Percentiles rank a stretch among this genome's conserved stretches.
Evolutionary conservation across 2,888 invertebrate species (phyloP).

Genomic region (Bruchidius siliquastri): DNA sequence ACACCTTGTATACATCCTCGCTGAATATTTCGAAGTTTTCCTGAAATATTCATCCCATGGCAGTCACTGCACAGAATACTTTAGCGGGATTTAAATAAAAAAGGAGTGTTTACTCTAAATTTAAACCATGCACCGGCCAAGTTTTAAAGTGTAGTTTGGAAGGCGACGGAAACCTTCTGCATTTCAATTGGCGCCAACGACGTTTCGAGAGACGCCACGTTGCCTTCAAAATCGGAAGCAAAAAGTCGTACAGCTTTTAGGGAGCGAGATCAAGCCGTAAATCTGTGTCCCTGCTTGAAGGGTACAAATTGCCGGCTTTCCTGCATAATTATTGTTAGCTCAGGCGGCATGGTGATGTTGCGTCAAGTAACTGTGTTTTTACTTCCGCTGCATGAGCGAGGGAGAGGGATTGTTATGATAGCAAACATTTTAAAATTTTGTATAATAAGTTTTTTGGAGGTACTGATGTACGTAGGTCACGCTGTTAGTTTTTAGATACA

Average conservation of each 20-base stretch:
- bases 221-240: neutral
- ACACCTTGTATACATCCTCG: neutral
- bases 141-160: neutral
- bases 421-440: too few species aligned
- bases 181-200: neutral
- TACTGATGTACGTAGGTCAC: too few species aligned
- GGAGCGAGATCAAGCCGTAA: neutral
- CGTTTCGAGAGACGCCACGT: neutral
- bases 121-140: neutral
- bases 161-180: neutral
- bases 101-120: neutral
- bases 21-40: neutral
- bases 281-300: neutral
- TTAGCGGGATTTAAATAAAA: neutral
- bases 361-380: too few species aligned
- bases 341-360: too few species aligned
- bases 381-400: too few species aligned
- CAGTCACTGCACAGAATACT: neutral
- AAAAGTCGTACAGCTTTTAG: neutral
- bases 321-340: too few species aligned
- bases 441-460: too few species aligned
- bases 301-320: neutral
- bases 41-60: neutral
- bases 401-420: too few species aligned
- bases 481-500: too few species aligned